phyloP scores from a whole-genome alignment of 2,113 vertebrate species.

The Saccopteryx leptura region DNA sequence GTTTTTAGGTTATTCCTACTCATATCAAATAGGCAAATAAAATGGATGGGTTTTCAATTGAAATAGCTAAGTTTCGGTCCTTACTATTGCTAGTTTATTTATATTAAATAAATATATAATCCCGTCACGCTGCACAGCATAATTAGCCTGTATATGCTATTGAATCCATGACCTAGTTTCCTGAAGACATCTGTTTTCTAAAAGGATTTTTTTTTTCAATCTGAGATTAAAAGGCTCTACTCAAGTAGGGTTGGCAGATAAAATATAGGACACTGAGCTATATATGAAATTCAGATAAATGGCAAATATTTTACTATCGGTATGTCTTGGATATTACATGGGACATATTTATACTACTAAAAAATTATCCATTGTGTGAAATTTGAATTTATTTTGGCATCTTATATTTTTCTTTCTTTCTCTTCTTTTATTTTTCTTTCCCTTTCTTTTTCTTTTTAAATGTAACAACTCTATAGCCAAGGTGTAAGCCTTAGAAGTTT shows the following conservation, averaged over 20 bases:
- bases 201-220: constrained; percentile 64
- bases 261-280: constrained; percentile 34
- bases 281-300: constrained; percentile 51
- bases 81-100: constrained; percentile 45
- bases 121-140: not conserved
- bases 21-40: constrained; percentile 1
- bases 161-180: constrained; percentile 77
- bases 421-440: too few species aligned
- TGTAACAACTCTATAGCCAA: not conserved
- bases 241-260: constrained; percentile 48
- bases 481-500: not conserved
- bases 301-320: not conserved
- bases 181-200: constrained; percentile 77
- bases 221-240: constrained; percentile 49
- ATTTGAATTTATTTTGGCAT: not conserved
- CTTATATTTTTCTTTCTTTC: not conserved
- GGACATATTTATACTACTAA: not conserved
- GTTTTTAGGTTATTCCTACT: constrained; percentile 10
- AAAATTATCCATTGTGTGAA: constrained; percentile 30
- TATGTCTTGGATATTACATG: not conserved
- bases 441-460: not conserved
- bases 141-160: constrained; percentile 63
- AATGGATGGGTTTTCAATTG: not conserved
- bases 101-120: constrained; percentile 57
- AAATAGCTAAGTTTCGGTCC: constrained; percentile 14